Conservation (phyloP, 2,888 invertebrate genomes). For the Dascillus cervinus region DNA sequence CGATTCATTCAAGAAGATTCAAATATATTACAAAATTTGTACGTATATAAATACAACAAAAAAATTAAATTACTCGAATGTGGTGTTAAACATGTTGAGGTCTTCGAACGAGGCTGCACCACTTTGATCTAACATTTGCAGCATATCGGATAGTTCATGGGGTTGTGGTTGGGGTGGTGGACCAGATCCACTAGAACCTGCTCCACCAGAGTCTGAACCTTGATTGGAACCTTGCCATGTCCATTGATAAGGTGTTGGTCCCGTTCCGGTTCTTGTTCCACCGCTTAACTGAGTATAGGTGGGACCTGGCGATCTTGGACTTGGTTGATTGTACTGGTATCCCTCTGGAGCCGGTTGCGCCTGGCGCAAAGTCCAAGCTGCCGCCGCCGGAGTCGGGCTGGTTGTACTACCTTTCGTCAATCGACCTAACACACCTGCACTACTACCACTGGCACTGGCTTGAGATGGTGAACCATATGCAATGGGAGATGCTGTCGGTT, state of each 20-base stretch:
- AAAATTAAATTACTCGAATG: slow-evolving; percentile 51
- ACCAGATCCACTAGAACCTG: slow-evolving; percentile 45
- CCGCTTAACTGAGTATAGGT: slow-evolving; percentile 74
- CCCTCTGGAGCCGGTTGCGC: slow-evolving; percentile 59
- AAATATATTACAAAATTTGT: slow-evolving; percentile 25
- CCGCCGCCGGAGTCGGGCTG: slow-evolving; percentile 64
- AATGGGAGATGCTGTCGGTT: slow-evolving; percentile 67
- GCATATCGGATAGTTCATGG: slow-evolving; percentile 84
- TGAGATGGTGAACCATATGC: slow-evolving; percentile 57
- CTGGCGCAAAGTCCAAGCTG: slow-evolving; percentile 57
- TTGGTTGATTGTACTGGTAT: slow-evolving; percentile 58
- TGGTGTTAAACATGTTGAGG: slow-evolving; percentile 83
- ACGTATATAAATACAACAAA: slow-evolving; percentile 16
- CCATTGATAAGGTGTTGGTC: slow-evolving; percentile 37
- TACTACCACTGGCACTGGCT: slow-evolving; percentile 52
- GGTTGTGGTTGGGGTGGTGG: slow-evolving; percentile 62
- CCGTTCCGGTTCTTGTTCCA: slow-evolving; percentile 41
- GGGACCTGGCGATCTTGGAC: slow-evolving; percentile 80
- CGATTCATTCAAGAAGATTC: slow-evolving; percentile 5
- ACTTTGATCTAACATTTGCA: slow-evolving; percentile 85
- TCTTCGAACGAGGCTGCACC: slow-evolving; percentile 81
- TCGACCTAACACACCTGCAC: slow-evolving; percentile 53
- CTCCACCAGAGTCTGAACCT: slow-evolving; percentile 41
- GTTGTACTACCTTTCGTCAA: slow-evolving; percentile 61
- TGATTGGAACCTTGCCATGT: slow-evolving; percentile 41